Conservation (phyloP, 2,888 invertebrate genomes). For the Myopa tessellatipennis region DNA sequence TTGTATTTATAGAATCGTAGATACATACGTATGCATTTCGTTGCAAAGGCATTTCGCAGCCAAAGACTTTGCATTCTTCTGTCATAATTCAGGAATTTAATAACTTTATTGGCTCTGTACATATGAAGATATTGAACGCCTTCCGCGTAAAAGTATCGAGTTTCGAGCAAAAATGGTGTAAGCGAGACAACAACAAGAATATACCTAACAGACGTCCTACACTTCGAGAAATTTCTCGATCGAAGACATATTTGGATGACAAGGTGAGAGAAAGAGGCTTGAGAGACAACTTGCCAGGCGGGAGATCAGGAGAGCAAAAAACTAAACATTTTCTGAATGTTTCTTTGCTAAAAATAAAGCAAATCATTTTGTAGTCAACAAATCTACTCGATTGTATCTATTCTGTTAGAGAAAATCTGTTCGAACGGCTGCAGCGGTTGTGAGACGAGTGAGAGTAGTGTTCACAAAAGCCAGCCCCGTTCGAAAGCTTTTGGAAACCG, state of each 20-base stretch:
- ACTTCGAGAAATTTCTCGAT: constrained; percentile 58
- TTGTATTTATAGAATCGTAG: no score
- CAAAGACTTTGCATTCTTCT: background rate
- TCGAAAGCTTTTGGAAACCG: constrained; percentile 38
- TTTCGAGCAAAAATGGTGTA: constrained; percentile 53
- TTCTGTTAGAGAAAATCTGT: no score
- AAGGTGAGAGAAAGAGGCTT: constrained; percentile 52
- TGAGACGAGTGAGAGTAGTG: constrained; percentile 47
- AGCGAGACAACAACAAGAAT: constrained; percentile 64
- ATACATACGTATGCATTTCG: no score
- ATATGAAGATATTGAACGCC: constrained; percentile 11
- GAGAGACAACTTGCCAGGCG: constrained; percentile 31
- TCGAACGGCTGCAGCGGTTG: no score
- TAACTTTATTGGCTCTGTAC: constrained; percentile 2
- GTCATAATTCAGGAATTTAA: constrained; percentile 17
- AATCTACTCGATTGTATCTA: constrained; percentile 28
- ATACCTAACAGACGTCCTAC: constrained; percentile 37
- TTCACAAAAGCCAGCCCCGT: constrained; percentile 28
- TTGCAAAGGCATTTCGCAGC: no score
- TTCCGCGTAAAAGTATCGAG: constrained; percentile 60
- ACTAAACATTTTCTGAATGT: no score
- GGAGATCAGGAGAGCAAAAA: constrained; percentile 37
- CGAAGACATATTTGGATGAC: constrained; percentile 69
- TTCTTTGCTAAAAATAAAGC: constrained; percentile 61
- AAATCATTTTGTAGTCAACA: constrained; percentile 48